Evolutionary conservation across 2,113 vertebrate genomes (phyloP).

Genomic region (Osmerus eperlanus): DNA sequence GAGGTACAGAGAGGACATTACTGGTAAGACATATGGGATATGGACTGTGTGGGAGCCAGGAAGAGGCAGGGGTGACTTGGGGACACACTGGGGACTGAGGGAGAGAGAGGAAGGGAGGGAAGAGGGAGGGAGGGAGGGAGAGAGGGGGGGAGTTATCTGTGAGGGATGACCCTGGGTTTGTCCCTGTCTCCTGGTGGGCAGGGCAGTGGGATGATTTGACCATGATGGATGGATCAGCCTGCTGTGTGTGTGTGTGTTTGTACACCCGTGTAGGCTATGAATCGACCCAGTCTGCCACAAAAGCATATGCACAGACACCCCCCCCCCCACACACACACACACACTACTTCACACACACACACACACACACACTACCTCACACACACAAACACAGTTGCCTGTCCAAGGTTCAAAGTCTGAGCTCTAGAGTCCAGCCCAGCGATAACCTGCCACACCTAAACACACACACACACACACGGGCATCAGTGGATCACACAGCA

Average conservation of each 20-base stretch:
- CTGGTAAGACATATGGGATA: not conserved
- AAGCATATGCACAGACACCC: too few relatives aligned
- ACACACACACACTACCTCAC: not conserved
- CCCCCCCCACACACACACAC: not conserved
- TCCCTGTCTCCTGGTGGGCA: not conserved
- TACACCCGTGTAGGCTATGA: too few relatives aligned
- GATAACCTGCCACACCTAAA: too few relatives aligned
- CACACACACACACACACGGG: too few relatives aligned
- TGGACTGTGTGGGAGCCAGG: too few relatives aligned
- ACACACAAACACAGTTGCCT: not conserved
- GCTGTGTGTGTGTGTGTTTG: too few relatives aligned
- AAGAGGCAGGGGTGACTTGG: not conserved
- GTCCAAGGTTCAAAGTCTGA: slow-evolving; percentile 6
- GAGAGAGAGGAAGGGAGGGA: not conserved
- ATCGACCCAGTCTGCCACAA: too few relatives aligned
- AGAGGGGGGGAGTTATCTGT: not conserved
- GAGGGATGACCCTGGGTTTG: not conserved
- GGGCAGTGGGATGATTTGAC: not conserved
- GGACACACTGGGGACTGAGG: not conserved
- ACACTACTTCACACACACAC: not conserved
- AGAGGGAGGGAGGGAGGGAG: not conserved
- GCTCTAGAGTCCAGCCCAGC: not conserved
- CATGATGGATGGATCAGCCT: too few relatives aligned
- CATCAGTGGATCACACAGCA: too few relatives aligned
- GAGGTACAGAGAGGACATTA: not conserved